Conservation (phyloP, 2,888 invertebrate species). For the Andrena trimmerana region DNA sequence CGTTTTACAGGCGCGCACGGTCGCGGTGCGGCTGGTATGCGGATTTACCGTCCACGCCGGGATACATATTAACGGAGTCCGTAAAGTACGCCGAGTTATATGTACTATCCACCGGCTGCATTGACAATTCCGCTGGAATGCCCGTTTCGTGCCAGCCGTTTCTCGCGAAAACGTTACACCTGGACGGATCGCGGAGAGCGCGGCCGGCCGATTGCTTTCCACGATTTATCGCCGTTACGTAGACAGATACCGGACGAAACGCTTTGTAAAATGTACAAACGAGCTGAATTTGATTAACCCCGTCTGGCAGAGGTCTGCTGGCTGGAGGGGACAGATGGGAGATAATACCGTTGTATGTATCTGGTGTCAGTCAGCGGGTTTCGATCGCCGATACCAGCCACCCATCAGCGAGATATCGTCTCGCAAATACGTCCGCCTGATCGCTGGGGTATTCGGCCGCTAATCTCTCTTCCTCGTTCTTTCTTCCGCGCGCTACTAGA, state of each 20-base stretch:
- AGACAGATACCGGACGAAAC: background rate
- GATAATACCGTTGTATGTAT: conserved; percentile 39
- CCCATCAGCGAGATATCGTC: conserved; percentile 42
- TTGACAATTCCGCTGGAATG: conserved; percentile 26
- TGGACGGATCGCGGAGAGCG: conserved; percentile 1
- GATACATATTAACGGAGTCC: conserved; percentile 14
- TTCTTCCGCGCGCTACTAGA: conserved; percentile 35
- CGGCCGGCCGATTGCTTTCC: background rate
- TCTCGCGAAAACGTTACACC: background rate
- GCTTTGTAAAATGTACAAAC: background rate
- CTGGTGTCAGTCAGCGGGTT: conserved; percentile 41
- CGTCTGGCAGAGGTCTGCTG: background rate
- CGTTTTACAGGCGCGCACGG: conserved; percentile 36
- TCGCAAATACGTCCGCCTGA: conserved; percentile 25
- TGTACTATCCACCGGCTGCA: conserved; percentile 12
- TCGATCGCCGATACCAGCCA: conserved; percentile 26
- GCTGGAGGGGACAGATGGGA: conserved; percentile 16
- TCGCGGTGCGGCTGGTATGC: conserved; percentile 12
- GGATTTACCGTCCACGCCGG: conserved; percentile 34
- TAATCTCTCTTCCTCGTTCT: conserved; percentile 46
- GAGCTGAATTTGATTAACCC: conserved; percentile 23
- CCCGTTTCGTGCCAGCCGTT: background rate
- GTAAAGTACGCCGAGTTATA: conserved; percentile 10
- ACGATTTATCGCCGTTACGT: conserved; percentile 15
- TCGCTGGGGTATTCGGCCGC: conserved; percentile 24